Evolutionary conservation across 2,797 vertebrate species (phyloP).

Genomic region (Apodemus agrarius): DNA sequence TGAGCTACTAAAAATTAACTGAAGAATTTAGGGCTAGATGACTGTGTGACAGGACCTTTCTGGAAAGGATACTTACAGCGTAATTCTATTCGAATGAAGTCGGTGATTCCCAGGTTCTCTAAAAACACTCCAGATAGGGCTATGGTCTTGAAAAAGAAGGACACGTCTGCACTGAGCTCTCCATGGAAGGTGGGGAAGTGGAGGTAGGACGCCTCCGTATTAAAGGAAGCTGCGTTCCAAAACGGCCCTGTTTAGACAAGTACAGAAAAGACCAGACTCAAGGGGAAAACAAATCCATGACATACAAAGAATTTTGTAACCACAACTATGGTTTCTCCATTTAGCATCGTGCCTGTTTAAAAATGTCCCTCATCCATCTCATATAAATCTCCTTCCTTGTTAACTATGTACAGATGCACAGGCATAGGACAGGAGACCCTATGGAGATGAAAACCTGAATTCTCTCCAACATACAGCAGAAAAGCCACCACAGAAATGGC

Average conservation of each 20-base stretch:
- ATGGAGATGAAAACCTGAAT: background rate
- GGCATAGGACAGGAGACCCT: background rate
- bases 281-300: background rate
- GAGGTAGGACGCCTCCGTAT: slow-evolving; percentile 94
- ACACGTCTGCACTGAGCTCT: slow-evolving; percentile 95
- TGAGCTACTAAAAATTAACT: background rate
- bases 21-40: background rate
- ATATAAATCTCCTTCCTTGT: background rate
- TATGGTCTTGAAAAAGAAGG: slow-evolving; percentile 97
- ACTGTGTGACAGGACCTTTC: background rate
- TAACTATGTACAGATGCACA: background rate
- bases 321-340: background rate
- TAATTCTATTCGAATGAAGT: slow-evolving; percentile 96
- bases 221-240: slow-evolving; percentile 96
- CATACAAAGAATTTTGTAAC: background rate
- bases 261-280: background rate
- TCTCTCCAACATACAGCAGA: background rate
- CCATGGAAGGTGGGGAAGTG: slow-evolving; percentile 97
- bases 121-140: slow-evolving; percentile 95
- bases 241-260: slow-evolving; percentile 86
- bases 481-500: background rate
- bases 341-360: background rate
- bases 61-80: slow-evolving; percentile 90
- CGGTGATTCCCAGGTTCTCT: slow-evolving; percentile 97
- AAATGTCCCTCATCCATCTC: background rate